Evolutionary conservation across 2,797 vertebrate species (phyloP), one percentile per base, ranked within the genome.

Genomic region (Varecia variegata): DNA sequence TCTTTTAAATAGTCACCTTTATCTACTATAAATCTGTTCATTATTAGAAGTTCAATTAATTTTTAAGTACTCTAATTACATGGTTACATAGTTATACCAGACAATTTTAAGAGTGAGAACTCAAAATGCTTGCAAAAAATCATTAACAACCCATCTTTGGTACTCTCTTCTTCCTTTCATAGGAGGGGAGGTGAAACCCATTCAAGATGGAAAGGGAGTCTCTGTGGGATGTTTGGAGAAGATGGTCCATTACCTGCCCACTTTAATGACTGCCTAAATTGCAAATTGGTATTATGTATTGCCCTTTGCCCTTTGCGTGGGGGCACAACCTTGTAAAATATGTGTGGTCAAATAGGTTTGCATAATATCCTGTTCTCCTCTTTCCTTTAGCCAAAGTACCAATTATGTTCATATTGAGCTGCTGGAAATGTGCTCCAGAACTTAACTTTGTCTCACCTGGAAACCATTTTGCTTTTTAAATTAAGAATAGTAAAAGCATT

Each of bases 11-110:
- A 67, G 27, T 58, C 73, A 45, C 45, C 38, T 91, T 74, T 67
- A 73, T 92, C 77, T 84, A 30, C 81, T 62, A 32, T 91, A 54
- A 97, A 94, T 93, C 73, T 70, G 40, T 45, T 74, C 81, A 79
- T 85, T 95, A 80, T 93, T 74, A 91, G 62, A 96, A 82, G 30
- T 54, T 45, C 90, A 90, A 60, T 90, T 90, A 80, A 90, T 88
- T 93, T 93, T 52, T 68, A 93, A 96, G 40, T 76, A 70, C 15
- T 82, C 56, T 88, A 83, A 94, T 76, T 93, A 93, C 38, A 81
- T 52, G 23, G 43, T 71, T 87, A 67, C 12, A 35, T 50, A 70
- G 27, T 60, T 32, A 93, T 80, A 60, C 30, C 40, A 80, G 38
- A 52, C 52, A 50, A 71, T 94, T 93, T 94, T 87, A 86, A 84